Percentiles rank a stretch among this genome's conserved stretches.
phyloP scores from a whole-genome alignment of 2,797 vertebrate genomes.

The Siniperca obscura region DNA sequence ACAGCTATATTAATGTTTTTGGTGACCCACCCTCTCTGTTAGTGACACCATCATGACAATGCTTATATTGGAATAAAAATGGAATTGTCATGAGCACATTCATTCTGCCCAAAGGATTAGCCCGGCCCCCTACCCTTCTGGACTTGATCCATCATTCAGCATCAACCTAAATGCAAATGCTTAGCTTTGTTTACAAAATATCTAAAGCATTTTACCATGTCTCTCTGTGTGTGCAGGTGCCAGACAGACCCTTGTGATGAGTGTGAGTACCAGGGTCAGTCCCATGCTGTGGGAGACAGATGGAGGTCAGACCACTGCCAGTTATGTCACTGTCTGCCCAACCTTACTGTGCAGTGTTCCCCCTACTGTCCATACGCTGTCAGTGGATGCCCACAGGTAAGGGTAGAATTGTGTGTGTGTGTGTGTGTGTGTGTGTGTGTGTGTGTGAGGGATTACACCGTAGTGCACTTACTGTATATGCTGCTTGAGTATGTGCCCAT shows the following conservation, averaged over 20 bases:
- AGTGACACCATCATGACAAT: neutral
- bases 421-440: neutral
- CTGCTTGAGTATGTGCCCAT: neutral
- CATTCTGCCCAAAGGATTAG: neutral
- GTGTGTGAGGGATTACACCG: too few species aligned
- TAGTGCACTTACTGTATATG: too few species aligned
- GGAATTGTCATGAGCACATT: neutral
- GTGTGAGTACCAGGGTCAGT: conserved; percentile 84
- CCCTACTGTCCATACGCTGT: conserved; percentile 84
- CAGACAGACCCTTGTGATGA: conserved; percentile 87
- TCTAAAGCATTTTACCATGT: neutral
- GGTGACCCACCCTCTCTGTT: neutral
- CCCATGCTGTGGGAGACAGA: conserved; percentile 82
- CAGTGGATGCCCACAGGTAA: conserved; percentile 88
- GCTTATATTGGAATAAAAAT: neutral
- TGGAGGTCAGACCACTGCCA: conserved; percentile 87
- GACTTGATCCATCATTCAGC: neutral
- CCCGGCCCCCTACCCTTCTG: neutral
- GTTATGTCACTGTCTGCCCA: conserved; percentile 88
- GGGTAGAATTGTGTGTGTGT: conserved; percentile 5
- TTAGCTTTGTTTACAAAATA: neutral
- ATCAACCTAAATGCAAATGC: neutral
- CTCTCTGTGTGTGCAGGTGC: conserved; percentile 81
- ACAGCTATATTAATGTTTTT: neutral
- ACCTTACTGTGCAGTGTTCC: conserved; percentile 82